Evolutionary conservation across 2,888 invertebrate species (phyloP).

Genomic region (Oegoconia quadripuncta): DNA sequence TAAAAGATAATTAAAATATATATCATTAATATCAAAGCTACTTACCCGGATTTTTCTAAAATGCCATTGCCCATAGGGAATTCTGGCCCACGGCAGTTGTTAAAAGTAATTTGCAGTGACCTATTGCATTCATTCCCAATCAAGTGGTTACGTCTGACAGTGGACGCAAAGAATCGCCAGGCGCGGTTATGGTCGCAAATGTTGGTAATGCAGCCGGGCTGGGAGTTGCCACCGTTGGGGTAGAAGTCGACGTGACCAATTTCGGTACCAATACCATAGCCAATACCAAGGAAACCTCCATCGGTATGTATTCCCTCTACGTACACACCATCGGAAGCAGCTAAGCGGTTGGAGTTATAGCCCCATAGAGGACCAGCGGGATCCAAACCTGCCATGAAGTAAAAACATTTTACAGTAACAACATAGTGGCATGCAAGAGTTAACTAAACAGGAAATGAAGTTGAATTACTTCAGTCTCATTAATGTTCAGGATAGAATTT

Average conservation of each 20-base stretch:
- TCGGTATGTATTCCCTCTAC: conserved; percentile 49
- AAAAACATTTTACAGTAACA: not conserved
- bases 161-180: conserved; percentile 39
- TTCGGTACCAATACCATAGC: conserved; percentile 54
- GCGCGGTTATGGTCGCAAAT: conserved; percentile 39
- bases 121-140: conserved; percentile 29
- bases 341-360: conserved; percentile 22
- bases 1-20: too few species aligned
- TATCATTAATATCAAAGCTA: too few species aligned
- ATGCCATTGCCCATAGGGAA: conserved; percentile 38
- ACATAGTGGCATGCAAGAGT: not conserved
- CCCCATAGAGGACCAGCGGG: conserved; percentile 39
- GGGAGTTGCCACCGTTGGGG: conserved; percentile 65
- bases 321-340: conserved; percentile 38
- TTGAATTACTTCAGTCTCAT: too few species aligned
- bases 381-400: conserved; percentile 33
- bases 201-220: conserved; percentile 31
- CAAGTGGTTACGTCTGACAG: conserved; percentile 32
- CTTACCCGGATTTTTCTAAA: conserved; percentile 31
- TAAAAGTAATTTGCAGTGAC: conserved; percentile 23
- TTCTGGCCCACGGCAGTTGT: conserved; percentile 28
- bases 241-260: conserved; percentile 75
- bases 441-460: not conserved
- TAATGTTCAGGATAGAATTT: too few species aligned
- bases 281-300: conserved; percentile 45